Evolutionary conservation across 2,888 invertebrate genomes (phyloP), one percentile per base, ranked within the genome.

Genomic region (Phengaris arion): DNA sequence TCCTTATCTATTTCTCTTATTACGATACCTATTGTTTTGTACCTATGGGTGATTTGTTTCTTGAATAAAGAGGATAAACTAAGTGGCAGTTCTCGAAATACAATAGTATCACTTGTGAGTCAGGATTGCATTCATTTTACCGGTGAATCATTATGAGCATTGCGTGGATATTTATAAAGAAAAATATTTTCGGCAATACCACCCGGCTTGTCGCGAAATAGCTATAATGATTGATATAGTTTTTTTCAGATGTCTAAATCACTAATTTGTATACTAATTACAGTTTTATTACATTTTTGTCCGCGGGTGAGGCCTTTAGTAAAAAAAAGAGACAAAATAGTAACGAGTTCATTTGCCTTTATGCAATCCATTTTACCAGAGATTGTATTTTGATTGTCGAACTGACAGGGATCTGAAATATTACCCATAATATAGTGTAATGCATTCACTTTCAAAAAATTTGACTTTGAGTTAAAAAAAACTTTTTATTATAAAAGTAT

Each of bases 161-260:
- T 73, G 69, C 64, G 68, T 54, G 74, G 76, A 70, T 35, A 35
- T 59, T 22, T 35, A 35, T 22, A 74, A 70, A 76, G 74, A 74
- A 76, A 77, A 77, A 79, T 89, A 90, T 89, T 90, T 91, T 90
- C 81, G 89, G 87, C 85, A 77, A 85, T 84, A 82, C 84, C 82
- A 84, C 91, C 91, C 91, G 83, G 85, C 85, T 85, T 79, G 90
- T 79, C 82, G 84, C 84, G 82, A 81, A 80, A 78, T 78, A 75
- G 75, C 75, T 76, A 57, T 12, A 54, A 35, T 45, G 51, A 55
- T 48, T 45, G 51, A 55, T 48, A 51, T 55, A 55, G 57, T 73
- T 12, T 51, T 35, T 59, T 64, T 52, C 52, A 48, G 52, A 52
- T 10, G 52, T n/a, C 52, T 54, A 35, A 15, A 5, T 22, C 2